Base-by-base conservation (phyloP, 2,113 vertebrate species). In the Synchiropus splendidus region DNA sequence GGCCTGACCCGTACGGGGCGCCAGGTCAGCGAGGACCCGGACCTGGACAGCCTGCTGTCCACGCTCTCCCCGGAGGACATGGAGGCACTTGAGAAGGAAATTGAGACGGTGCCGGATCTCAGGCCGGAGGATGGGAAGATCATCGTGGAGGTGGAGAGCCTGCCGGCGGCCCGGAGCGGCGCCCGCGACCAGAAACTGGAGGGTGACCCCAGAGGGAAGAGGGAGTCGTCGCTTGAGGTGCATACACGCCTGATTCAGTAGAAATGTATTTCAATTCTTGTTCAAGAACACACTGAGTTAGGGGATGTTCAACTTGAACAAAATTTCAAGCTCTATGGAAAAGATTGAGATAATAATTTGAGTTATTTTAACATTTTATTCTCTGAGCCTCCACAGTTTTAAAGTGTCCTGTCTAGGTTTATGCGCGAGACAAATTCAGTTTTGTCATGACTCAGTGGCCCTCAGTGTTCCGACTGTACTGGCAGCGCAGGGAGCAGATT, bases 221-320 rank as follows among this genome's bases (percentile, higher is more conserved):
- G 75, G 76, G 87, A 92, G n/a, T 66, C 72, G 9, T 86, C 89
- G 0, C 1, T 81, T 10, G 90, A 97, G 38, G 93, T 96, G 21
- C 4, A 8, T 27, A 5, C 4, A 27, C 4, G 21, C 4, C 4
- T 27, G 21, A 5, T 27, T 27, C 8, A n/a, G n/a, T 27, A 27
- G 8, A 27, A 27, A 27, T 8, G 4, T 5, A 27, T 27, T 27
- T 27, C 8, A 27, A 5, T 27, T 5, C 21, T 27, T 27, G 21
- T 27, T 27, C 4, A 27, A 5, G 21, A 27, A 27, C 21, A 5
- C 21, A 8, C 4, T 27, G 4, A 27, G 21, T 13, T 4, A 0
- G n/a, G n/a, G n/a, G n/a, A n/a, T n/a, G n/a, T n/a, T n/a, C n/a
- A n/a, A n/a, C n/a, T n/a, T n/a, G n/a, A n/a, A n/a, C n/a, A n/a